Conservation (phyloP, 2,888 invertebrate genomes). For the Crioceris asparagi region DNA sequence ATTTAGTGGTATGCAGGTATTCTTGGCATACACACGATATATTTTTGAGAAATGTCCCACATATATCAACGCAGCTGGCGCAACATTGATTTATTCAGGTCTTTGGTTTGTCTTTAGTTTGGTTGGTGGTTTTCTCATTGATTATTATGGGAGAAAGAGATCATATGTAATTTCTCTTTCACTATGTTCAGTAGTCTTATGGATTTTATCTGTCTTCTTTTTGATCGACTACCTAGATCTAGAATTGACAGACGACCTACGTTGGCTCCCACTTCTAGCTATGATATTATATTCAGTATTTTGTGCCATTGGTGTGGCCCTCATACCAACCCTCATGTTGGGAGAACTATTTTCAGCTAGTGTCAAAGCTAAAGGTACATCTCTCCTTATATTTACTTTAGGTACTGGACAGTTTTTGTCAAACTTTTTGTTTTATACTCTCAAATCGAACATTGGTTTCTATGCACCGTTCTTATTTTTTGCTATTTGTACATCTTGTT, state of each 20-base stretch:
- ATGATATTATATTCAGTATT: constrained; percentile 24
- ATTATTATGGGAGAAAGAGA: constrained; percentile 26
- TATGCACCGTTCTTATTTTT: constrained; percentile 28
- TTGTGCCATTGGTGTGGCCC: constrained; percentile 23
- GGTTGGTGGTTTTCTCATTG: constrained; percentile 21
- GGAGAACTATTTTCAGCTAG: constrained; percentile 27
- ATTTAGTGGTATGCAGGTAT: constrained; percentile 25
- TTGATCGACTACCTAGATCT: constrained; percentile 11
- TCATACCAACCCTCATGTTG: constrained; percentile 25
- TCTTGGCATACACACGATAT: constrained; percentile 26
- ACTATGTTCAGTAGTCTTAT: constrained; percentile 14
- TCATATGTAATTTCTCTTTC: constrained; percentile 25
- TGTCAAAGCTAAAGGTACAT: constrained; percentile 23
- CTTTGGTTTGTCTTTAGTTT: constrained; percentile 16
- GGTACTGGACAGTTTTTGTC: constrained; percentile 19
- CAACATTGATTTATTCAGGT: constrained; percentile 26
- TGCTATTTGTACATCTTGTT: constrained; percentile 20
- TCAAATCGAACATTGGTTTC: constrained; percentile 24
- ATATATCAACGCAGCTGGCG: constrained; percentile 24
- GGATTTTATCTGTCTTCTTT: constrained; percentile 11
- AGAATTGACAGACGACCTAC: constrained; percentile 7
- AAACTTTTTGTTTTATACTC: constrained; percentile 27
- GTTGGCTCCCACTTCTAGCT: constrained; percentile 26
- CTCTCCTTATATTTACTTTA: constrained; percentile 22
- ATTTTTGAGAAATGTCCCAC: constrained; percentile 32